These are phyloP conservation scores for Pelvicachromis taeniatus DNA, from an alignment of 2,113 vertebrate genomes.

Conservation along the genomic window DNA sequence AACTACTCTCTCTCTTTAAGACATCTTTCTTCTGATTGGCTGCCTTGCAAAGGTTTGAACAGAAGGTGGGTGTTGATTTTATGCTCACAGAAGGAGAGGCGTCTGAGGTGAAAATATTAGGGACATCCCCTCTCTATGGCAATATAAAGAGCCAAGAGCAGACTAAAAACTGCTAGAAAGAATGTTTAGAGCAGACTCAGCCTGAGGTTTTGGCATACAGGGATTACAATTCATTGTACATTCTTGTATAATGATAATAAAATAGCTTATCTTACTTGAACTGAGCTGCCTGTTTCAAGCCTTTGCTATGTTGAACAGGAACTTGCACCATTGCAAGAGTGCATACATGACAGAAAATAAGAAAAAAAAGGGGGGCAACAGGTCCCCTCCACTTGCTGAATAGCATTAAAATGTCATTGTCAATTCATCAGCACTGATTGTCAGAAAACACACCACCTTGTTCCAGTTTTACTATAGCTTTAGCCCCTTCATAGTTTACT, in stretches of 20 bases:
- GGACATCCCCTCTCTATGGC: background rate
- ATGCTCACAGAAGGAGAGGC: background rate
- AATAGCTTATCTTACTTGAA: background rate
- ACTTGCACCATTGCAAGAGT: rapidly evolving
- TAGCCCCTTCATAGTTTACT: background rate
- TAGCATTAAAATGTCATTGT: background rate
- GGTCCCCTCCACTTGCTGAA: background rate
- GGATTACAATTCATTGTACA: background rate
- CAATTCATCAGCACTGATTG: background rate
- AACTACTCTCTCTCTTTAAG: background rate
- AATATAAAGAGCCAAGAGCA: background rate
- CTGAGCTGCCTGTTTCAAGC: background rate
- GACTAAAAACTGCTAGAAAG: rapidly evolving
- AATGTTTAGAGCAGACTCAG: background rate
- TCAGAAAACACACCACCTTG: background rate
- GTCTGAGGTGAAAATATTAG: background rate
- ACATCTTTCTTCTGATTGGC: background rate
- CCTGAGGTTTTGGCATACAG: background rate
- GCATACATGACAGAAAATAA: background rate
- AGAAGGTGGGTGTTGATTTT: background rate
- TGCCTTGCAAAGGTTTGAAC: background rate
- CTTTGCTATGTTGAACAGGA: background rate
- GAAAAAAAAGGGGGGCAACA: background rate
- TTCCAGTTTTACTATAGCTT: conserved; percentile 9
- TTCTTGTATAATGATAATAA: background rate